A percentile compares a stretch with the other conserved stretches of the same genome.
These are phyloP conservation scores for Sitta carolinensis DNA, from an alignment of 2,797 vertebrate genomes.

Conservation along the genomic window DNA sequence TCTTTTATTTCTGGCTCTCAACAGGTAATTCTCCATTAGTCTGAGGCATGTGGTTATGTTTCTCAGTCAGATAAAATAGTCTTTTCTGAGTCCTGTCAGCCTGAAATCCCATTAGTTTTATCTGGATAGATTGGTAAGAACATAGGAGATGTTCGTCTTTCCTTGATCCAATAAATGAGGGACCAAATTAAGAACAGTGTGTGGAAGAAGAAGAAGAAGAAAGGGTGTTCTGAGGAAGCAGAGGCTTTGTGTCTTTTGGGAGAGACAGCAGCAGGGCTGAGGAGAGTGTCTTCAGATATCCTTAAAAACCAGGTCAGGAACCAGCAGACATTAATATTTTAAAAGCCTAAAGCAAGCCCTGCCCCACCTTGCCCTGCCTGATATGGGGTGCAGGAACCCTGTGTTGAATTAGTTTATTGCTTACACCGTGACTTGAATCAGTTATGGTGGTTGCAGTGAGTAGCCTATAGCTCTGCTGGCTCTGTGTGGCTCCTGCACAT, in stretches of 20 bases:
- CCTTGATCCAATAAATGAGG: background rate
- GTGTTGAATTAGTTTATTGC: background rate
- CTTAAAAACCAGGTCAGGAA: background rate
- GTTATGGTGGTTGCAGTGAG: background rate
- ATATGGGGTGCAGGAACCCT: background rate
- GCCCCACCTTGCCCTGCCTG: background rate
- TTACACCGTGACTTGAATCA: background rate
- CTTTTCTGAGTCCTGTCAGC: background rate
- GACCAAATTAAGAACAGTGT: background rate
- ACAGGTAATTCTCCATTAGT: conserved; percentile 46
- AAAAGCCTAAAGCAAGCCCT: background rate
- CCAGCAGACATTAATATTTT: background rate
- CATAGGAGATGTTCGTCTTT: background rate
- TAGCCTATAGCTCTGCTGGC: background rate
- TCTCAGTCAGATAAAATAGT: conserved; percentile 9
- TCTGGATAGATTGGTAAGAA: background rate
- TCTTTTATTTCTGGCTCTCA: conserved; percentile 21
- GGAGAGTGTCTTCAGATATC: background rate
- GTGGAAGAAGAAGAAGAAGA: conserved; percentile 14
- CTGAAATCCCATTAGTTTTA: conserved; percentile 39
- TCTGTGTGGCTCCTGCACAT: background rate
- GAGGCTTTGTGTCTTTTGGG: background rate
- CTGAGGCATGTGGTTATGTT: background rate
- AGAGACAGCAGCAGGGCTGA: background rate
- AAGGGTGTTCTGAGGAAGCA: background rate